Conservation (phyloP, 2,888 invertebrate genomes). For the Eupithecia insigniata region DNA sequence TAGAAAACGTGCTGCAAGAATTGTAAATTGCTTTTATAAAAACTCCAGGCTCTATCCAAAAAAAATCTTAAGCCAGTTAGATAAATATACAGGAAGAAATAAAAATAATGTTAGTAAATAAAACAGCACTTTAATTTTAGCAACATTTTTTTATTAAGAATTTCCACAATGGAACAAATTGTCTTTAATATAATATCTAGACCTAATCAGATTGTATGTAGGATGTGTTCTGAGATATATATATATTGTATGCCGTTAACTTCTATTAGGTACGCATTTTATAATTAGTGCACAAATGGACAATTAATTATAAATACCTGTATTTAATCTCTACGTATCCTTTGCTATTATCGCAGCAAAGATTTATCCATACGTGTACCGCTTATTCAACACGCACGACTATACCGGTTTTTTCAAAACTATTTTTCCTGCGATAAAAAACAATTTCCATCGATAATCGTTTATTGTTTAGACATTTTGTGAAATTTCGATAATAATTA, state of each 20-base stretch:
- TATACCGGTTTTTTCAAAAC: slow-evolving; percentile 16
- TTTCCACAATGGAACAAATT: slow-evolving; percentile 82
- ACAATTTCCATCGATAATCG: slow-evolving; percentile 21
- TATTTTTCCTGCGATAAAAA: slow-evolving; percentile 35
- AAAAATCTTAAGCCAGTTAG: too few relatives aligned
- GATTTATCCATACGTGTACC: slow-evolving; percentile 34
- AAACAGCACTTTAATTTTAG: slow-evolving; percentile 76
- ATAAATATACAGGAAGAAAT: not conserved
- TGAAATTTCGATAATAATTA: not conserved
- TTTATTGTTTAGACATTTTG: slow-evolving; percentile 38
- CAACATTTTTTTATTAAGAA: slow-evolving; percentile 85
- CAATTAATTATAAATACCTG: slow-evolving; percentile 67
- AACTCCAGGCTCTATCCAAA: not conserved
- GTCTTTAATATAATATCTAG: slow-evolving; percentile 78
- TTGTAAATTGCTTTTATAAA: not conserved
- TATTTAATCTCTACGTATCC: slow-evolving; percentile 57
- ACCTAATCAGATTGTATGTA: slow-evolving; percentile 77
- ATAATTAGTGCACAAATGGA: slow-evolving; percentile 68
- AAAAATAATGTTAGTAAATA: slow-evolving; percentile 48
- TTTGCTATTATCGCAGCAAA: slow-evolving; percentile 49
- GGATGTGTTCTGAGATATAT: slow-evolving; percentile 64
- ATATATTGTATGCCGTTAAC: slow-evolving; percentile 56
- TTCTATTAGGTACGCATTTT: slow-evolving; percentile 38
- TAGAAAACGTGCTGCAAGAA: not conserved
- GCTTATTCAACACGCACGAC: slow-evolving; percentile 15